These are phyloP conservation scores for Hyalella azteca DNA, from an alignment of 2,888 invertebrate genomes.

Conservation along the genomic window DNA sequence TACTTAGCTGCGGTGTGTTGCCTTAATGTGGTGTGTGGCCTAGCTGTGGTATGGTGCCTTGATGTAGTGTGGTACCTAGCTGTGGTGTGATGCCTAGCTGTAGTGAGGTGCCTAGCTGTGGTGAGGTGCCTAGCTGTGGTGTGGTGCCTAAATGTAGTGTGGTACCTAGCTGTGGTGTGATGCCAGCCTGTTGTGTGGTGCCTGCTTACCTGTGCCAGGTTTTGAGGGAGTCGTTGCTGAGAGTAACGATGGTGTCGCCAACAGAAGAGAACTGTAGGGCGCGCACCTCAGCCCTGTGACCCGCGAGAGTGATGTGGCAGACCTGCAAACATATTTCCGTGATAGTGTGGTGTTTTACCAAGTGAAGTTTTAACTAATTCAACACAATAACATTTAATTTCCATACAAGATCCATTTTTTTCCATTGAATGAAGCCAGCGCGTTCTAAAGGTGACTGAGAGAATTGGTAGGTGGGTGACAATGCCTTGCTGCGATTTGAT, in stretches of 20 bases:
- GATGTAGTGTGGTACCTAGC: neutral
- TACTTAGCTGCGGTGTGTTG: neutral
- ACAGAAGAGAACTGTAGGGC: constrained; percentile 89
- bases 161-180: neutral
- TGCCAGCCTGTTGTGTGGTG: too few relatives aligned
- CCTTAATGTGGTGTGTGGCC: neutral
- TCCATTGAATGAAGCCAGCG: too few relatives aligned
- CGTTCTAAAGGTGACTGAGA: too few relatives aligned
- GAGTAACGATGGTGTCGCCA: constrained; percentile 84
- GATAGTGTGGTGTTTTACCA: too few relatives aligned
- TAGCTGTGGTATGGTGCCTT: neutral
- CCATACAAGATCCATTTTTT: too few relatives aligned
- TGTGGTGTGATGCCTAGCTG: neutral
- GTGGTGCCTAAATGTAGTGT: neutral
- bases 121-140: neutral
- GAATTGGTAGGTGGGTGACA: too few relatives aligned
- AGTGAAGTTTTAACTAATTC: too few relatives aligned
- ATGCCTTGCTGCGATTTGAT: too few relatives aligned
- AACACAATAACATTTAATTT: too few relatives aligned
- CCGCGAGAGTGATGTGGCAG: constrained; percentile 66
- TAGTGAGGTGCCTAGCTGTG: neutral
- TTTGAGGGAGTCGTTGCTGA: constrained; percentile 78
- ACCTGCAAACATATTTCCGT: too few relatives aligned
- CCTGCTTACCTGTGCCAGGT: constrained; percentile 51
- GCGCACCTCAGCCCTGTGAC: constrained; percentile 89